Evolutionary conservation across 2,113 vertebrate species (phyloP), one percentile per base, ranked within the genome.

Genomic region (Acrocephalus kingi): DNA sequence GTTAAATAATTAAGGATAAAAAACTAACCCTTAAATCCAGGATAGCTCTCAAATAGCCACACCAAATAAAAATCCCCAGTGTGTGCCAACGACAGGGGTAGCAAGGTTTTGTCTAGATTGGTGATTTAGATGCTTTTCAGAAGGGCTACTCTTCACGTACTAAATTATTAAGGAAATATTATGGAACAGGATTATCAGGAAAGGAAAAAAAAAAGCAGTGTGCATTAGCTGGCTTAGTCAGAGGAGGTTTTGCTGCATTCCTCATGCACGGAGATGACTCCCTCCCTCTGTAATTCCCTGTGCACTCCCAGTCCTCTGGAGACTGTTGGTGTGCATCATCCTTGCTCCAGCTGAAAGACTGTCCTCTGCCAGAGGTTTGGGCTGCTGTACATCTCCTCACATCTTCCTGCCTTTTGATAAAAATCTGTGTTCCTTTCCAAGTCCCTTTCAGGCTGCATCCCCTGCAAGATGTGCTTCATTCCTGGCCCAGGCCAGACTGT

Each of bases 231-330:
- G 37, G 69, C 84, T 95, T 79, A 91, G 89, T 93, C 79, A 78
- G 94, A 93, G 89, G 91, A 96, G 95, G 95, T 94, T 94, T 94
- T 96, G 93, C 96, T 93, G 93, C 93, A 96, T 97, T 95, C 94
- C 87, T 93, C 87, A 8, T 69, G 81, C 89, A 73, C 1, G 2
- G 92, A 64, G 76, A 94, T 80, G 81, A 91, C 88, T 96, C 96
- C 88, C 92, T 97, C 89, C 82, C 87, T 89, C 85, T 94, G 90
- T 84, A 96, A 93, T 95, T 96, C 95, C 89, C 94, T 79, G 74
- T 52, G 93, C 84, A 89, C 87, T 96, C 94, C 84, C 91, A 69
- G 54, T 43, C 24, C 95, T 90, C 89, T 52, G 31, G 84, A 94
- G 76, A 76, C 88, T 89, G 86, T 46, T 93, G 78, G 89, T 66